Percentiles rank a stretch among this genome's conserved stretches.
Evolutionary conservation across 2,888 invertebrate genomes (phyloP).

Genomic region (Hoplodrina blanda): DNA sequence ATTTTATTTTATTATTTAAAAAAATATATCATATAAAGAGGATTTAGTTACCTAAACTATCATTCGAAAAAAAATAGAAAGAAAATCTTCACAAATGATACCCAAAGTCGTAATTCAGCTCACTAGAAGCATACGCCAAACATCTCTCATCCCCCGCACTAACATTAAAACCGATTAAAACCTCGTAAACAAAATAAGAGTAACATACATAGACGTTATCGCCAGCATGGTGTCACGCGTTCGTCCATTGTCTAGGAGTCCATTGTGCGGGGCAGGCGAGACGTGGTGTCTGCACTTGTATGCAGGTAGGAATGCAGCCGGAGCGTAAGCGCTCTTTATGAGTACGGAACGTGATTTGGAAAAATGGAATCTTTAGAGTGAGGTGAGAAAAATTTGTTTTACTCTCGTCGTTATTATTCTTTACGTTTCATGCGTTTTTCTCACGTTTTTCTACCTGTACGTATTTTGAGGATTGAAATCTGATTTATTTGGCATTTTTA

Average conservation of each 20-base stretch:
- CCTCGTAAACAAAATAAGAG: constrained; percentile 46
- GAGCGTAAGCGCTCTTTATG: constrained; percentile 50
- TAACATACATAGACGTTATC: constrained; percentile 51
- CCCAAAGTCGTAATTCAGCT: background rate
- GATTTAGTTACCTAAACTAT: no score
- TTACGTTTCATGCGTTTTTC: background rate
- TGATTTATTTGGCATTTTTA: no score
- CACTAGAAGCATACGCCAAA: background rate
- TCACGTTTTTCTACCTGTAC: no score
- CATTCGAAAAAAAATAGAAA: no score
- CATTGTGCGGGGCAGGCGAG: constrained; percentile 62
- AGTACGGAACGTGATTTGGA: constrained; percentile 54
- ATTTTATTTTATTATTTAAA: no score
- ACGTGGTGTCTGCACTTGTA: constrained; percentile 62
- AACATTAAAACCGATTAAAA: constrained; percentile 21
- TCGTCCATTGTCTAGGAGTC: constrained; percentile 57
- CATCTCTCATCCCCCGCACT: background rate
- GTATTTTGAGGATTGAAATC: no score
- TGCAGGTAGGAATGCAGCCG: constrained; percentile 61
- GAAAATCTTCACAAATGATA: no score
- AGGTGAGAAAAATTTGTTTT: background rate
- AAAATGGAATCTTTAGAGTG: constrained; percentile 47
- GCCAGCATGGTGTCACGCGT: constrained; percentile 58
- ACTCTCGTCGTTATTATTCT: background rate
- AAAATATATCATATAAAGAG: no score